Evolutionary conservation across 2,113 vertebrate species (phyloP), one percentile per base, ranked within the genome.

Genomic region (Calidris pygmaea): DNA sequence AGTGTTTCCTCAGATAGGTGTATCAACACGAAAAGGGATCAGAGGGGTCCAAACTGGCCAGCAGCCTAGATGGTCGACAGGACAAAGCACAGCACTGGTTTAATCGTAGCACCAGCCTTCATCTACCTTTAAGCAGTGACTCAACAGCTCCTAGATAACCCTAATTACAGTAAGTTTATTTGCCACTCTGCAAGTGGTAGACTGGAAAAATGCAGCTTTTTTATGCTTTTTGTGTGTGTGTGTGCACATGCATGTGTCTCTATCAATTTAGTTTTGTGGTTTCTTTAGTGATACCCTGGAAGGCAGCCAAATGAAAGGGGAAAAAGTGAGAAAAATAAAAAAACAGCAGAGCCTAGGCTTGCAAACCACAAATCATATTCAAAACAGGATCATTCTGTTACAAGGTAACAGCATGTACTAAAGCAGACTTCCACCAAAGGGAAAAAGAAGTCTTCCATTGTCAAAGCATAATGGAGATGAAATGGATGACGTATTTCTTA

Each of bases 261-360:
- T 58, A 8, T 50, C 70, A 39, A 81, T 72, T 72, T 27, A 77
- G 55, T 75, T 71, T 68, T 84, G 65, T 88, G 73, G 89, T 91
- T 95, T 96, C 91, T 88, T 60, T 41, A 73, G 88, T 9, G 23
- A 63, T 75, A 53, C 32, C 26, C 41, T 95, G 93, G 93, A 76
- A 85, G 66, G 50, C 59, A 90, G 96, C 92, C 90, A 96, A 89
- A 66, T 14, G 15, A 74, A 91, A 93, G 66, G 41, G 55, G 29
- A 15, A 63, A 90, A 88, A 92, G 53, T 59, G 76, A 86, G 79
- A 77, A 90, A 89, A 92, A 78, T 34, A 80, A 34, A 85, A 63
- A 66, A 53, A 81, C 35, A 71, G 22, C 63, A 63, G 34, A 87
- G 70, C 81, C 55, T 58, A 67, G 63, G 43, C 47, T 93, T 81